Percentiles rank a stretch among this genome's conserved stretches.
phyloP scores from a whole-genome alignment of 2,113 vertebrate genomes.

The Myocastor coypus region DNA sequence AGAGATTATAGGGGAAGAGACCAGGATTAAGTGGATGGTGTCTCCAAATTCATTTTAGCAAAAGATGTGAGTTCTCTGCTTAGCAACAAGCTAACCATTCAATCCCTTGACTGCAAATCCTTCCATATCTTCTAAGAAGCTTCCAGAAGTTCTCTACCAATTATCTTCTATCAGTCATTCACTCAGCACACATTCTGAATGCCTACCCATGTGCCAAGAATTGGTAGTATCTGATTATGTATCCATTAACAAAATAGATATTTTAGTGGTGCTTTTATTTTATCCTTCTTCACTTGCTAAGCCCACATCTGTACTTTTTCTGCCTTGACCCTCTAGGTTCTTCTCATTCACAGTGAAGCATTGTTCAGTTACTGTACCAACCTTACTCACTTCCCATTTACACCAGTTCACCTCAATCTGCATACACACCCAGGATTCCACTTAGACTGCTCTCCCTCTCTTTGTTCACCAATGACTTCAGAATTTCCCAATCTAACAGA shows the following conservation, averaged over 20 bases:
- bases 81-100: neutral
- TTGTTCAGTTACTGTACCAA: neutral
- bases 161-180: neutral
- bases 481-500: slow-evolving; percentile 16
- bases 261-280: neutral
- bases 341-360: neutral
- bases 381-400: neutral
- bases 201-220: neutral
- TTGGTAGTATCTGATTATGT: neutral
- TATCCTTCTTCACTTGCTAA: neutral
- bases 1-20: neutral
- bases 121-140: slow-evolving; percentile 24
- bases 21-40: neutral
- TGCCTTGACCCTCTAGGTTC: neutral
- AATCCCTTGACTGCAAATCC: neutral
- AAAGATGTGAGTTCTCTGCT: neutral
- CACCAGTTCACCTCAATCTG: neutral
- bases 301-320: neutral
- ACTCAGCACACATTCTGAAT: neutral
- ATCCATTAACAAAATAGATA: neutral
- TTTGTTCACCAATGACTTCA: neutral
- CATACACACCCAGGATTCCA: neutral
- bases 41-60: slow-evolving; percentile 28
- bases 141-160: slow-evolving; percentile 12
- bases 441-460: neutral